Conservation (phyloP, 2,113 vertebrate species). For the Dryoscopus gambensis region DNA sequence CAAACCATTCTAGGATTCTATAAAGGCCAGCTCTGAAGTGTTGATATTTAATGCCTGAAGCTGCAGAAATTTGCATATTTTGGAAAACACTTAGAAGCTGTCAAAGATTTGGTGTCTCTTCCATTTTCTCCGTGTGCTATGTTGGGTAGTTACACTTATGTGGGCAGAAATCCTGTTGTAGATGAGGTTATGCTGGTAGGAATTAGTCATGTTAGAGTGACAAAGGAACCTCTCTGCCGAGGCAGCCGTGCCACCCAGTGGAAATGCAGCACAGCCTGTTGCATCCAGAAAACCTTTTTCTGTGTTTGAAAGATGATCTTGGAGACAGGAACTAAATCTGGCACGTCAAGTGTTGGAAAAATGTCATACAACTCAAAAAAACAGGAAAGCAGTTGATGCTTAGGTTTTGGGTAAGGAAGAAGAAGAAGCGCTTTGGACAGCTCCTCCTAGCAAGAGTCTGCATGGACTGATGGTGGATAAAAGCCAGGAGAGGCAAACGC, state of each 20-base stretch:
- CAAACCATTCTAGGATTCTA: not conserved
- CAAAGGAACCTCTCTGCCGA: conserved; percentile 37
- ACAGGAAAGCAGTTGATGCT: not conserved
- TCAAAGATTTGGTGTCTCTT: conserved; percentile 21
- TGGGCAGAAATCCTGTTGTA: conserved; percentile 54
- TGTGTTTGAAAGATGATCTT: not conserved
- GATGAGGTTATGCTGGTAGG: conserved; percentile 48
- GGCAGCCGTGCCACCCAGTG: conserved; percentile 46
- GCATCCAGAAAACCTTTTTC: not conserved
- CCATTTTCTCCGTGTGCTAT: conserved; percentile 26
- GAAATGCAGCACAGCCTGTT: conserved; percentile 4
- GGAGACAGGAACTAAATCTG: conserved; percentile 53
- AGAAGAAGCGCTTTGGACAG: not conserved
- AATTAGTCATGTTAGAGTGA: conserved; percentile 51
- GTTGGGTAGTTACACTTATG: conserved; percentile 34
- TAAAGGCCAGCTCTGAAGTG: not conserved
- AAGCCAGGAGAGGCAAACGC: not conserved
- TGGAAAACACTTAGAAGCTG: conserved; percentile 17
- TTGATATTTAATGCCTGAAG: not conserved
- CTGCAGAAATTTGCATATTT: conserved; percentile 48
- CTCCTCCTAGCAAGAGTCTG: not conserved
- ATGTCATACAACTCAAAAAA: not conserved
- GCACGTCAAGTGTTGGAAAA: not conserved
- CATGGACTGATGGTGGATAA: not conserved
- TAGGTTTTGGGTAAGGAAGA: not conserved